These are phyloP conservation scores for Pristionchus japonicus DNA, from an alignment of 2,888 invertebrate genomes.

Conservation along the genomic window DNA sequence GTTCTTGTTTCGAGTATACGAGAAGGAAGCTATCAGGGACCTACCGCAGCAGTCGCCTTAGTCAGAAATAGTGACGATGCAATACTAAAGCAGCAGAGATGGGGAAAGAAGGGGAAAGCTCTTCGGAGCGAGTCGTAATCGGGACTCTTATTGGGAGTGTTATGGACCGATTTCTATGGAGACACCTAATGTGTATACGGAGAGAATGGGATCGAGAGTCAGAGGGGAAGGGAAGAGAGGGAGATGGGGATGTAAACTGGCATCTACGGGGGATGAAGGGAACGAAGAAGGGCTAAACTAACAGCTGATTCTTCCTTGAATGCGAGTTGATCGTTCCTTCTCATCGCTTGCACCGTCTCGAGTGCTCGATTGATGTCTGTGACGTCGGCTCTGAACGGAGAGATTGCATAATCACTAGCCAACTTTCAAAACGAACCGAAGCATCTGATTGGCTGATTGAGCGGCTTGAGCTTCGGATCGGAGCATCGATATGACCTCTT, in stretches of 20 bases:
- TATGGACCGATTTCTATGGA: slow-evolving; percentile 15
- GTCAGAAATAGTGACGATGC: neutral
- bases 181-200: slow-evolving; percentile 12
- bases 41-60: neutral
- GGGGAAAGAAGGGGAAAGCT: neutral
- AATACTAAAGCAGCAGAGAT: neutral
- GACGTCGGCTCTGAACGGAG: slow-evolving; percentile 37
- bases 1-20: neutral
- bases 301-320: slow-evolving; percentile 23
- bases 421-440: neutral
- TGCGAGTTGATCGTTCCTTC: slow-evolving; percentile 18
- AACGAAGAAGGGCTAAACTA: neutral
- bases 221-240: neutral
- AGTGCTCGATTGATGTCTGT: slow-evolving; percentile 43
- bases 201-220: neutral
- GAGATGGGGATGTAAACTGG: neutral
- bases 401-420: neutral
- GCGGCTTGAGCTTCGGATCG: slow-evolving; percentile 32
- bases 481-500: slow-evolving; percentile 36
- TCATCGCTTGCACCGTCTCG: slow-evolving; percentile 33
- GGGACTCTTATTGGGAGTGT: neutral
- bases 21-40: neutral
- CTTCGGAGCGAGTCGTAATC: slow-evolving; percentile 16
- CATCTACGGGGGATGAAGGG: neutral
- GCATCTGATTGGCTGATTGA: slow-evolving; percentile 42